Base-by-base conservation (phyloP, 2,113 vertebrate species). In the Podarcis muralis region DNA sequence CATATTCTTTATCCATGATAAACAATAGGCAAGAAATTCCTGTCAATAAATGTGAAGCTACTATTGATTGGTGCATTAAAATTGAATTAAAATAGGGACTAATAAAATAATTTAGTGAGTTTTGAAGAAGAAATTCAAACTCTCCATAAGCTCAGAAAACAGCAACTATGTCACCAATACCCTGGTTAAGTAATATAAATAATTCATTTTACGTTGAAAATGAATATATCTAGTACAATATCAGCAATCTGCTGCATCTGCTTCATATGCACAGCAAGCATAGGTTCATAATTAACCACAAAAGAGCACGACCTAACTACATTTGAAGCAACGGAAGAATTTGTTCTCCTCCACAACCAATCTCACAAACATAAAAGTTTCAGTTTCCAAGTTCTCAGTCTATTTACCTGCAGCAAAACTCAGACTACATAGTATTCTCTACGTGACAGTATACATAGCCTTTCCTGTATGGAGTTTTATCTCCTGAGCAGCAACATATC, bases 1-100 rank as follows among this genome's bases (percentile, higher is more conserved):
- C 93, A 85, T 88, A 93, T 91, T 88, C 90, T 91, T 93, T 91
- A 94, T 84, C 92, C 94, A 92, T 87, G 85, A 92, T 91, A 93
- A 95, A 93, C 82, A 91, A 90, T 87, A 92, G 88, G 71, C 40
- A 92, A 92, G 89, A 92, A 91, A 91, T 65, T 71, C 59, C 92
- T 96, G 94, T 92, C 95, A 96, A 93, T 93, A 97, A 91, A 90
- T 93, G 92, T 93, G 93, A 96, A 92, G 92, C 35, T 79, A 92
- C 92, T 94, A 95, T 87, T 96, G 95, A 95, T 93, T 87, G 89
- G 48, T 89, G 85, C 66, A 93, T 92, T 86, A 85, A 94, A 90
- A 93, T 95, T 94, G 93, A 95, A 95, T 95, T 94, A 93, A 95
- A 95, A 94, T 91, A 82, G 79, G 88, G 1, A 2, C 91, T 95